phyloP scores from a whole-genome alignment of 2,888 invertebrate species.

The Drosophila histrio region DNA sequence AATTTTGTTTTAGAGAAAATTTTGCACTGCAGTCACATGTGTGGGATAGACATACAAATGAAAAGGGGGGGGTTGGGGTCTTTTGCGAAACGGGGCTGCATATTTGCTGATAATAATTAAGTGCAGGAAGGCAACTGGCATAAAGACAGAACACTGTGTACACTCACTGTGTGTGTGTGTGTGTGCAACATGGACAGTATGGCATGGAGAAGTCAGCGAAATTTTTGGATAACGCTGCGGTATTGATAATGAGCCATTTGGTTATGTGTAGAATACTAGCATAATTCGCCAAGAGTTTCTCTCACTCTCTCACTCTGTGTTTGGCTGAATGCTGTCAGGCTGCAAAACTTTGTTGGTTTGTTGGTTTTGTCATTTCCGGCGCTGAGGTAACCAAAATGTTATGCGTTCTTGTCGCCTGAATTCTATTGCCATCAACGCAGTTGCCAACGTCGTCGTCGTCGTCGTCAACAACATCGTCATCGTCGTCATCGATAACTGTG shows the following conservation, averaged over 20 bases:
- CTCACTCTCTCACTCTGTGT: no score
- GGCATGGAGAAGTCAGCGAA: slow-evolving; percentile 9
- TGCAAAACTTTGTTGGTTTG: slow-evolving; percentile 45
- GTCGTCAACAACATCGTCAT: slow-evolving; percentile 45
- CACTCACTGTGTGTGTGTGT: no score
- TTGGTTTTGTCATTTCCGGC: slow-evolving; percentile 74
- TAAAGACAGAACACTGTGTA: no score
- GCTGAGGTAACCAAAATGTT: slow-evolving; percentile 78
- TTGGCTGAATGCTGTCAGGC: slow-evolving; percentile 34
- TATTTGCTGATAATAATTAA: slow-evolving; percentile 84
- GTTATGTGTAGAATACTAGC: slow-evolving; percentile 33
- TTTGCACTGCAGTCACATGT: slow-evolving; percentile 74
- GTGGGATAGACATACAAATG: slow-evolving; percentile 4
- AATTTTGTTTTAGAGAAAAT: slow-evolving; percentile 84
- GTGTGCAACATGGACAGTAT: no score
- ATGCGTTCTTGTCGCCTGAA: slow-evolving; percentile 53
- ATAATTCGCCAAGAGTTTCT: slow-evolving; percentile 37
- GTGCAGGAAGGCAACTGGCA: slow-evolving; percentile 76
- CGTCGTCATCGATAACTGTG: slow-evolving; percentile 69
- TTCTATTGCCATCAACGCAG: slow-evolving; percentile 16
- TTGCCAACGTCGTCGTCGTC: slow-evolving; percentile 20
- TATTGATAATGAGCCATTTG: slow-evolving; percentile 75
- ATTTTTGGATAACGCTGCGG: slow-evolving; percentile 57
- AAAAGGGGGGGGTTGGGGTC: not conserved
- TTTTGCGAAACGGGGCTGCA: slow-evolving; percentile 52